Evolutionary conservation across 2,113 vertebrate species (phyloP), one percentile per base, ranked within the genome.

Genomic region (Sebastes schlegelii): DNA sequence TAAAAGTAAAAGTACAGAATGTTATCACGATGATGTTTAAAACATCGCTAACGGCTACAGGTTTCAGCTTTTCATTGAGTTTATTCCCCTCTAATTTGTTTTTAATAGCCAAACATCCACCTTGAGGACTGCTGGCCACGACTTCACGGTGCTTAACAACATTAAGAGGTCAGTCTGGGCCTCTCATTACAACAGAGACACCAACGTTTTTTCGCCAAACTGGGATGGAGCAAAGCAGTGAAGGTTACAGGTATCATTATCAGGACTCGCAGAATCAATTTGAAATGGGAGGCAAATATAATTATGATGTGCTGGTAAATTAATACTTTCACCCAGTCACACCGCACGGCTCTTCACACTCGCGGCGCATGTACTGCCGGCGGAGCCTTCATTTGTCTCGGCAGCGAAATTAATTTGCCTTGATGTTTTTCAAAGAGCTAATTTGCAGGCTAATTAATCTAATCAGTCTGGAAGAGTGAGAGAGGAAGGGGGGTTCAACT

Each of bases 401-500:
- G 79, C 61, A 67, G 88, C 75, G 14, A 89, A 92, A 92, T 92
- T 88, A 90, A 93, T 90, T 94, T 86, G 80, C 84, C 88, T 82
- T 85, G 88, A 91, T 93, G 87, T 92, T 92, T 91, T 90, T 89
- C 80, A 92, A 92, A 86, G 82, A 88, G 87, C 84, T 93, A 86
- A 94, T 94, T 91, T 91, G 83, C 87, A 80, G 83, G 75, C 90
- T 91, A 92, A 94, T 92, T 93, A 90, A 91, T 88, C 84, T 89
- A 90, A 91, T 91, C 86, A 90, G 91, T 67, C 79, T 86, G 85
- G 46, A 70, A 75, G 65, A 10, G 55, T 67, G 49, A 63, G 66
- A 63, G 52, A 40, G 49, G 45, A 26, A 17, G 49, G 16, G 49
- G 16, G 63, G 46, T 73, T 86, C 67, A 72, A 23, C 45, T 62